Base-by-base conservation (phyloP, 2,888 invertebrate genomes). In the Cartodere bifasciata region DNA sequence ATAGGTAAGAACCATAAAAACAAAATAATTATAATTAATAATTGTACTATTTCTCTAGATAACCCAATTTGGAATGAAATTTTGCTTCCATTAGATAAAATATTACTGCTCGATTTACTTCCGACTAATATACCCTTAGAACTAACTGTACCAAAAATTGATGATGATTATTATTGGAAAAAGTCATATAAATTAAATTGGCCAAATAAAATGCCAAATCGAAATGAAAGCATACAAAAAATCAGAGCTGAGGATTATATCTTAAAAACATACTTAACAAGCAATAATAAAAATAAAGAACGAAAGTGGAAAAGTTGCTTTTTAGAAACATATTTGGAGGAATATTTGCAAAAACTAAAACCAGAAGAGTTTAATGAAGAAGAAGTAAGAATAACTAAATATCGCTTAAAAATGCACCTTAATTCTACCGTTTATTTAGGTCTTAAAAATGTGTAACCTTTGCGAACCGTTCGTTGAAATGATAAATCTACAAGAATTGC, bases 351-450 rank as follows among this genome's bases (percentile, higher is more conserved):
- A 37, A 44, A 47, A 28, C 41, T 57, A 31, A 46, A 46, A 38
- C 56, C 57, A 11, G 54, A 56, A 41, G 40, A 52, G 16, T 58
- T 55, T 32, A 40, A 55, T 33, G 45, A 51, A 13, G 54, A 53
- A 44, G 43, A 51, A 40, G 54, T 55, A 32, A 10, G 9, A n/a
- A n/a, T 29, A 12, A 3, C 20, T 13, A 10, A 17, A 17, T 17
- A 9, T 9, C 20, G 6, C 20, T 9, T 17, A 17, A 6, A 7
- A 17, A 7, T 17, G 20, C 6, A 17, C 6, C 6, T 17, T 9
- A 17, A 17, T 17, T 17, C 20, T 17, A n/a, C 6, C 20, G 6
- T 10, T 23, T 9, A 23, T 52, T 29, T 29, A 55, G 53, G 49
- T 56, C 13, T 53, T 53, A 31, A 45, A 48, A 35, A 36, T 55